phyloP scores from a whole-genome alignment of 1,140 invertebrate genomes.

The Heliconius himera region DNA sequence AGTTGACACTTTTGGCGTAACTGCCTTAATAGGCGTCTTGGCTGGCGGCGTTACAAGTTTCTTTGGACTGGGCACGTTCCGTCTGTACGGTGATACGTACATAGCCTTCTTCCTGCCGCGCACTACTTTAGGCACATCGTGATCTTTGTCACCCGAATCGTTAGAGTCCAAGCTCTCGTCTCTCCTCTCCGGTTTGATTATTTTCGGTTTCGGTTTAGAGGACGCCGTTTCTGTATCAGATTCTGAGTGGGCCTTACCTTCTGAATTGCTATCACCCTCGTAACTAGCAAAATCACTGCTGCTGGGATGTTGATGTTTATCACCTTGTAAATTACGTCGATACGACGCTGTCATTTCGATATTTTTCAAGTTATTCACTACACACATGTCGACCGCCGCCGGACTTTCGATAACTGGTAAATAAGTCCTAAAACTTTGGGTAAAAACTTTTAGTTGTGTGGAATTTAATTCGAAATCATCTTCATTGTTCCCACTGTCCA shows the following conservation, averaged over 20 bases:
- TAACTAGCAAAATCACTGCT: slow-evolving; percentile 69
- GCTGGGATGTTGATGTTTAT: slow-evolving; percentile 62
- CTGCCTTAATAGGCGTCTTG: slow-evolving; percentile 48
- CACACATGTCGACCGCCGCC: slow-evolving; percentile 73
- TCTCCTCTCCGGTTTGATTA: slow-evolving; percentile 82
- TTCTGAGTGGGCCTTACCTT: slow-evolving; percentile 73
- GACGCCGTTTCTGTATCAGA: slow-evolving; percentile 66
- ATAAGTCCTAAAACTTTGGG: slow-evolving; percentile 74
- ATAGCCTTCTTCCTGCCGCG: slow-evolving; percentile 89
- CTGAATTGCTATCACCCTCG: slow-evolving; percentile 82
- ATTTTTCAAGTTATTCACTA: slow-evolving; percentile 78
- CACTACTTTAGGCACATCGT: slow-evolving; percentile 84
- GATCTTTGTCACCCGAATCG: slow-evolving; percentile 69
- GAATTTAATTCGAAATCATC: slow-evolving; percentile 81
- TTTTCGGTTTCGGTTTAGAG: slow-evolving; percentile 80
- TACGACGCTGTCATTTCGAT: slow-evolving; percentile 81
- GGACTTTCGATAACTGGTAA: slow-evolving; percentile 76
- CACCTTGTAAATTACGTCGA: slow-evolving; percentile 46
- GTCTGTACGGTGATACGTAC: slow-evolving; percentile 84
- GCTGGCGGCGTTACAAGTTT: slow-evolving; percentile 47
- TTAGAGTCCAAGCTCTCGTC: slow-evolving; percentile 72
- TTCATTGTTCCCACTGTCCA: slow-evolving; percentile 84
- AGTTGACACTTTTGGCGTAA: slow-evolving; percentile 50
- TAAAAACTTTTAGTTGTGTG: slow-evolving; percentile 75
- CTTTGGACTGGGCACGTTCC: slow-evolving; percentile 59